phyloP scores from a whole-genome alignment of 1,140 invertebrate species.

The Galleria mellonella region DNA sequence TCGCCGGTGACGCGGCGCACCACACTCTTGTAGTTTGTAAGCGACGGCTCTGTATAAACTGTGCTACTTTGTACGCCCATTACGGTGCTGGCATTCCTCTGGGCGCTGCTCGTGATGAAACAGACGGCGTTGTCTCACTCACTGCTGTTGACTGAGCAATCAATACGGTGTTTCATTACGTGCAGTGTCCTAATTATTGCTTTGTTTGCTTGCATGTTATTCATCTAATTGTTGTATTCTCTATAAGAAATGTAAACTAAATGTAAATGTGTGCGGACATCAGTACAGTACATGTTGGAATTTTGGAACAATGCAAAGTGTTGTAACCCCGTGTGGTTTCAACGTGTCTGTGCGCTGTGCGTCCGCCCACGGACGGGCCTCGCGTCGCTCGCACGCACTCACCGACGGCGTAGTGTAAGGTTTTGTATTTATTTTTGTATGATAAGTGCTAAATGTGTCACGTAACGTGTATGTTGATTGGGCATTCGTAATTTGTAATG shows the following conservation, averaged over 20 bases:
- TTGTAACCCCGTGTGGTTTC: too few species aligned
- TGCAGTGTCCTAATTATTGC: too few species aligned
- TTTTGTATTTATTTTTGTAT: constrained; percentile 39
- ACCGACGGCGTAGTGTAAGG: constrained; percentile 9
- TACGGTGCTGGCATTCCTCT: constrained; percentile 43
- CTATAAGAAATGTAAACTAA: too few species aligned
- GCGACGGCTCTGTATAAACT: constrained; percentile 16
- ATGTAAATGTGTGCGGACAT: too few species aligned
- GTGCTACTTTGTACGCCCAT: constrained; percentile 37
- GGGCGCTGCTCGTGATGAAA: constrained; percentile 27
- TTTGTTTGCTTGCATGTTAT: too few species aligned
- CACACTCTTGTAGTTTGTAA: neutral
- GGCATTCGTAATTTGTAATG: neutral
- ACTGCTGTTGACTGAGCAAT: neutral
- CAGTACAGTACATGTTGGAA: too few species aligned
- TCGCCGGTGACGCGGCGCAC: neutral
- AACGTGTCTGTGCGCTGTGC: neutral
- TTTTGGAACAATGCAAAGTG: too few species aligned
- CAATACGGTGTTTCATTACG: too few species aligned
- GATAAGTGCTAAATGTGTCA: constrained; percentile 38
- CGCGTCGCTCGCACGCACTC: neutral
- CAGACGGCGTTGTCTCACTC: neutral
- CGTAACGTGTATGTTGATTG: constrained; percentile 16
- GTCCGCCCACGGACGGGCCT: too few species aligned
- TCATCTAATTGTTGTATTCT: too few species aligned